Percentiles rank a stretch among this genome's conserved stretches.
phyloP scores from a whole-genome alignment of 23 tunicate species.

The Corella eumyota region DNA sequence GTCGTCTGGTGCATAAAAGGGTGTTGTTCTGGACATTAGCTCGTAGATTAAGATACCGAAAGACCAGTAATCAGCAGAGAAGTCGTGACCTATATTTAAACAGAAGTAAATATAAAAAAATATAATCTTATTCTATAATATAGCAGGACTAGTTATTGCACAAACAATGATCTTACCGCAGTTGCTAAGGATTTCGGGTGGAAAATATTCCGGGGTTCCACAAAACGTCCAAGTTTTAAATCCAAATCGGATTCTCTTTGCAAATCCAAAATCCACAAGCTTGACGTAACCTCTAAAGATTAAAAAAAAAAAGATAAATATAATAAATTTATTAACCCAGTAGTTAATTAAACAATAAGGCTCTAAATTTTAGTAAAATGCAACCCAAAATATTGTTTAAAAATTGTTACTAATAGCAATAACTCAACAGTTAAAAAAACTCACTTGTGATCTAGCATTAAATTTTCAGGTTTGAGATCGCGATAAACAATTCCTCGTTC shows the following conservation, averaged over 20 bases:
- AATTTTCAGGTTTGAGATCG: slow-evolving; percentile 91
- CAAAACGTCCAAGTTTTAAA: slow-evolving; percentile 91
- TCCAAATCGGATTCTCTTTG: slow-evolving; percentile 53
- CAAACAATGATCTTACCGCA: slow-evolving; percentile 34
- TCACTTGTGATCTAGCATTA: slow-evolving; percentile 89
- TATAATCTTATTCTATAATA: neutral
- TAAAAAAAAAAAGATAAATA: neutral
- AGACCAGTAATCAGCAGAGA: slow-evolving; percentile 82
- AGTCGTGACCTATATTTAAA: slow-evolving; percentile 59
- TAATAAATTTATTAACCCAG: neutral
- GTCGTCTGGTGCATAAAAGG: slow-evolving; percentile 66
- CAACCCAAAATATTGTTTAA: too few relatives aligned
- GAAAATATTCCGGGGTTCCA: slow-evolving; percentile 96
- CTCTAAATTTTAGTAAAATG: too few relatives aligned
- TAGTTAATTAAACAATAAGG: too few relatives aligned
- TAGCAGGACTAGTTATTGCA: too few relatives aligned
- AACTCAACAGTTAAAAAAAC: neutral
- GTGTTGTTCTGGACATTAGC: slow-evolving; percentile 68
- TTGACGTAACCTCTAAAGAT: slow-evolving; percentile 75
- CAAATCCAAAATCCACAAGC: slow-evolving; percentile 91
- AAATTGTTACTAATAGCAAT: too few relatives aligned
- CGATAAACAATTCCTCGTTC: slow-evolving; percentile 69
- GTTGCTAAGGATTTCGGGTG: slow-evolving; percentile 73
- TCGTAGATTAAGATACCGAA: slow-evolving; percentile 76
- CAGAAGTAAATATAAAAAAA: neutral